Evolutionary conservation across 1,140 invertebrate species (phyloP).

Genomic region (Brachionus angularis): DNA sequence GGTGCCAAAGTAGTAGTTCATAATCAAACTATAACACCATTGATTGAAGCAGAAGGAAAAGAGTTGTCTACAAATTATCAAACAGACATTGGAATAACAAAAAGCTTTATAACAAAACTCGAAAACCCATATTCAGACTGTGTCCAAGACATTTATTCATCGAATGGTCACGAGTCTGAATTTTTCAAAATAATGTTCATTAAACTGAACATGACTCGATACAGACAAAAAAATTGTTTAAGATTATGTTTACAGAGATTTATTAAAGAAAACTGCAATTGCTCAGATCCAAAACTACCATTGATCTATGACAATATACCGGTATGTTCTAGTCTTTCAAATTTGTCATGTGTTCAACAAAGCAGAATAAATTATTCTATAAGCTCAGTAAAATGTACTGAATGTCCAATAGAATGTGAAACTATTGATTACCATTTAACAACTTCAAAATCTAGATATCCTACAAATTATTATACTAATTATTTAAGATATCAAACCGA

Average conservation of each 20-base stretch:
- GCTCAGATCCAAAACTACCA: constrained; percentile 3
- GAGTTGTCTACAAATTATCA: constrained; percentile 39
- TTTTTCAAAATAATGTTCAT: constrained; percentile 36
- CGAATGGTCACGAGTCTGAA: constrained; percentile 22
- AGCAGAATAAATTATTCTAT: constrained; percentile 9
- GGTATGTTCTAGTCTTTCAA: neutral
- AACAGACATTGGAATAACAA: constrained; percentile 36
- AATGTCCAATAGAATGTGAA: constrained; percentile 42
- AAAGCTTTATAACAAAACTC: constrained; percentile 13
- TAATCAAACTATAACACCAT: constrained; percentile 5
- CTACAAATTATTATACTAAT: constrained; percentile 30
- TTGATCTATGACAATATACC: neutral
- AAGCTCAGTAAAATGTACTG: neutral
- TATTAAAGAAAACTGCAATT: neutral
- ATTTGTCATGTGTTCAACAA: neutral
- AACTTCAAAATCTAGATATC: constrained; percentile 19
- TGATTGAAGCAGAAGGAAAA: constrained; percentile 31
- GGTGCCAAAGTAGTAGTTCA: constrained; percentile 37
- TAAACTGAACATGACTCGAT: constrained; percentile 22
- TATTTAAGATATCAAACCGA: constrained; percentile 30
- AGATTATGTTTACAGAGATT: constrained; percentile 21
- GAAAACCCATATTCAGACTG: constrained; percentile 6
- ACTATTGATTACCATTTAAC: constrained; percentile 18
- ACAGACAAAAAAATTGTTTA: constrained; percentile 39
- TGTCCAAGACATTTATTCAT: constrained; percentile 34